Percentiles rank a stretch among this genome's conserved stretches.
phyloP scores from a whole-genome alignment of 1,140 invertebrate species.

The Helicoverpa armigera region DNA sequence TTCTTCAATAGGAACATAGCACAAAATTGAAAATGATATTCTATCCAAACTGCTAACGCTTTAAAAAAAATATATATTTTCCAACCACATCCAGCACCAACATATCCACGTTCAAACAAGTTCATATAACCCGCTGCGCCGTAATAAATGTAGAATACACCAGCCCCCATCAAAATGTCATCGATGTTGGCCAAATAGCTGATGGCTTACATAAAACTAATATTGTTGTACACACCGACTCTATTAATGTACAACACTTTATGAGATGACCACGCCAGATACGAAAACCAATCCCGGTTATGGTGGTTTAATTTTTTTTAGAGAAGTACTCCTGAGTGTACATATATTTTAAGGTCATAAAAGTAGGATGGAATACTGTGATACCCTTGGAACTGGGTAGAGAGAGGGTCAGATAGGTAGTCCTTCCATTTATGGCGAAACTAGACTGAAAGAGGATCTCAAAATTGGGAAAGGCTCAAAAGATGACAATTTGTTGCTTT shows the following conservation, averaged over 20 bases:
- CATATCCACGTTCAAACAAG: conserved; percentile 61
- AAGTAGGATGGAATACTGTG: no score
- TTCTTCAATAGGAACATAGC: no score
- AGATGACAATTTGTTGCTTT: no score
- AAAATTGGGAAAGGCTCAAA: no score
- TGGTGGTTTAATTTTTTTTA: background rate
- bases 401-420: no score
- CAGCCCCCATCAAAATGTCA: conserved; percentile 80
- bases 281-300: conserved; percentile 1
- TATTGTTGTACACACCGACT: conserved; percentile 32
- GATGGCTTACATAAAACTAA: conserved; percentile 53
- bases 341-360: background rate
- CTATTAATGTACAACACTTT: conserved; percentile 20
- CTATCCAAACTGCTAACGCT: no score
- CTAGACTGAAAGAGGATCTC: no score
- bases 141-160: conserved; percentile 76
- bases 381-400: no score
- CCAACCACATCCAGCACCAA: conserved; percentile 61
- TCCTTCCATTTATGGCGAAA: no score
- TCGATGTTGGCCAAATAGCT: conserved; percentile 74
- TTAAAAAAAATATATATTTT: no score
- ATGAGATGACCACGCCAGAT: conserved; percentile 23
- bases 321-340: no score
- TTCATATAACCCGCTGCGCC: conserved; percentile 74
- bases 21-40: no score